A percentile compares a stretch with the other conserved stretches of the same genome.
These are phyloP conservation scores for Neodiprion fabricii DNA, from an alignment of 1,140 invertebrate genomes.

Conservation along the genomic window DNA sequence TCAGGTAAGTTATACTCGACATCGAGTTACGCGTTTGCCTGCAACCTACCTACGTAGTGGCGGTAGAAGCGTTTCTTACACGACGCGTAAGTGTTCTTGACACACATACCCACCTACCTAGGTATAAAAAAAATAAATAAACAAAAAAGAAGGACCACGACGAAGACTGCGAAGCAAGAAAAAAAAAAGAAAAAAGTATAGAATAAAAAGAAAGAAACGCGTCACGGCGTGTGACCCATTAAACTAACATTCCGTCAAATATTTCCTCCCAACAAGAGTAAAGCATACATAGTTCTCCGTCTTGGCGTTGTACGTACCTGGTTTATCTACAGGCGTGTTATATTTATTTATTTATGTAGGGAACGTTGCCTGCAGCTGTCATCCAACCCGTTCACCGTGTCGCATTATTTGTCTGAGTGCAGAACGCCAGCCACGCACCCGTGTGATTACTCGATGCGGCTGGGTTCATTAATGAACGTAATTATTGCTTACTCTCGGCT, in stretches of 20 bases:
- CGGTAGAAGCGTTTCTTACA: neutral
- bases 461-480: neutral
- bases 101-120: neutral
- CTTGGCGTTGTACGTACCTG: no score
- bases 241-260: neutral
- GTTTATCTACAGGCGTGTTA: no score
- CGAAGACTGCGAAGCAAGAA: neutral
- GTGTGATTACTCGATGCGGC: slow-evolving; percentile 3
- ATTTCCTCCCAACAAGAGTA: no score
- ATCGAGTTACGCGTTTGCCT: neutral
- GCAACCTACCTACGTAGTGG: neutral
- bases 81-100: neutral
- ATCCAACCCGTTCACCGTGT: neutral
- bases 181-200: neutral
- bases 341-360: no score
- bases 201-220: neutral
- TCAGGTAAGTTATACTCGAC: neutral
- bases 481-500: neutral
- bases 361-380: neutral
- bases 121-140: no score
- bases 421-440: neutral
- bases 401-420: neutral
- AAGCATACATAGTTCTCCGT: no score
- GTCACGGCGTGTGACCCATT: neutral
- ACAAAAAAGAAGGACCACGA: no score